Evolutionary conservation across 1,140 invertebrate genomes (phyloP).

Genomic region (Carcinoscorpius rotundicauda): DNA sequence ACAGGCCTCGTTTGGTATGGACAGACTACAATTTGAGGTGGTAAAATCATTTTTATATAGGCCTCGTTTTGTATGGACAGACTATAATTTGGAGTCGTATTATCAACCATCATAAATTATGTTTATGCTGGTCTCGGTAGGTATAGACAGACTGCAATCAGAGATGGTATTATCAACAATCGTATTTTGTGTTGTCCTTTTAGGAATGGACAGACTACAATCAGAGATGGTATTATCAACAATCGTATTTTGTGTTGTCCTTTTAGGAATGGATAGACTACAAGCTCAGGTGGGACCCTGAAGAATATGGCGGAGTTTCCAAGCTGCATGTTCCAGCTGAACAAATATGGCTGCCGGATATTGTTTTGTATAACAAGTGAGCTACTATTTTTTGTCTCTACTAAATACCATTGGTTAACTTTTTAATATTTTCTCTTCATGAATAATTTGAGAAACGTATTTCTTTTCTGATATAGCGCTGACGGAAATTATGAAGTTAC

Average conservation of each 20-base stretch:
- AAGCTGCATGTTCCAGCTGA: slow-evolving; percentile 47
- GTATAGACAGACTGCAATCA: no score
- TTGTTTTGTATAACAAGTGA: slow-evolving; percentile 97
- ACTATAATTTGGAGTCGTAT: no score
- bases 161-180: slow-evolving; percentile 25
- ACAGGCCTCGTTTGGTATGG: no score
- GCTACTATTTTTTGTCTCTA: slow-evolving; percentile 30
- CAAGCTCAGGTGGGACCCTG: slow-evolving; percentile 39
- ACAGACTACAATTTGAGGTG: no score
- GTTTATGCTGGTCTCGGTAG: no score
- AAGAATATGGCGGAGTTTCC: slow-evolving; percentile 38
- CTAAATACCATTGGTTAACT: no score
- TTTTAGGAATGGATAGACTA: slow-evolving; percentile 36
- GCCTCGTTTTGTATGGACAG: no score
- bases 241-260: slow-evolving; percentile 23
- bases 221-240: slow-evolving; percentile 6
- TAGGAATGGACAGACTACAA: slow-evolving; percentile 36
- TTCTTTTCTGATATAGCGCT: slow-evolving; percentile 50
- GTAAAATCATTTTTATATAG: no score
- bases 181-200: not conserved
- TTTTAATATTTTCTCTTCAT: no score
- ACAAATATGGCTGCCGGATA: slow-evolving; percentile 92
- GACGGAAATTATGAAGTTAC: slow-evolving; percentile 93
- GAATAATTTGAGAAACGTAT: not conserved
- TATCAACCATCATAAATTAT: no score